Base-by-base conservation (phyloP, 2,888 invertebrate species). In the Cephus pygmeus region DNA sequence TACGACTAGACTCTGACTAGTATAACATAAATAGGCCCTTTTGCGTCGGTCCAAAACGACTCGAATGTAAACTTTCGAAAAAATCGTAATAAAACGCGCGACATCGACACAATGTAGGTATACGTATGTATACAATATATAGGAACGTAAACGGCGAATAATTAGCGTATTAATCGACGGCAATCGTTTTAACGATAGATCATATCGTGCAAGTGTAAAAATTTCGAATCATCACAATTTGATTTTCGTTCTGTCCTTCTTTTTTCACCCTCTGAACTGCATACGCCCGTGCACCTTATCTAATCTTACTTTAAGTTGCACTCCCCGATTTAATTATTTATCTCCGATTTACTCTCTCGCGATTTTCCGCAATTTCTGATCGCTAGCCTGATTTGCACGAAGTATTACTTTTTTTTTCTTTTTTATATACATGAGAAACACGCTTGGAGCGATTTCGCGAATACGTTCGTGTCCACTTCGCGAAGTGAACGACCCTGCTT, bases 151-250 rank as follows among this genome's bases (percentile, higher is more conserved):
- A 56, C 34, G 31, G 9, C 71, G 71, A 71, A 71, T 31, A 34
- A 71, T 71, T 34, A 34, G 71, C 71, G 71, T 34, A 34, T 71
- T 34, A 34, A 71, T 71, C 71, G 71, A 71, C 71, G 71, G 71
- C 71, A 34, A 71, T 71, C 71, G 71, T 71, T 71, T 71, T 71
- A 34, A 71, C 71, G 71, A 71, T 34, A 71, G 71, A 31, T 34
- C 33, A 31, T 31, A 71, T 71, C 71, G 56, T 56, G 56, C 56
- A 23, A 77, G 78, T 84, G 81, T 80, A 82, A 82, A 82, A 82
- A 79, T 77, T 76, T 81, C 75, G 75, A 79, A 80, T 77, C 76
- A 83, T 82, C 79, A 73, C 82, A 83, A 78, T 80, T 79, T 73
- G 77, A 30, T 56, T 56, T 56, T 56, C 56, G 56, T 56, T 56